phyloP scores from a whole-genome alignment of 2,113 vertebrate genomes.

The Gasterosteus nipponicus region DNA sequence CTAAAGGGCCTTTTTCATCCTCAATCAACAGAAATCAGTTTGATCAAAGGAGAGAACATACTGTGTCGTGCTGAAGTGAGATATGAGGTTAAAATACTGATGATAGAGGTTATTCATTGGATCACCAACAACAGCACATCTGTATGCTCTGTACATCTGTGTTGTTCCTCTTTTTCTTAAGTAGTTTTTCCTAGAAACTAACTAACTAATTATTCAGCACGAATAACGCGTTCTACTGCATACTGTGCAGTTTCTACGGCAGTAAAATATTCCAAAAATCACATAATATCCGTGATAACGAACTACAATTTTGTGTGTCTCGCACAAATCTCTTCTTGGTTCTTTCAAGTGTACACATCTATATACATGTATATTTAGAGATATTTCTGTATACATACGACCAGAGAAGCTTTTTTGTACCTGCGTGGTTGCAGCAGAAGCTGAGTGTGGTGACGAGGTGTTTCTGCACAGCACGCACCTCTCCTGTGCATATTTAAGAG shows the following conservation, averaged over 20 bases:
- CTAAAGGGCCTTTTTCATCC: too few relatives aligned
- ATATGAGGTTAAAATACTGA: not conserved
- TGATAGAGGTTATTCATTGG: not conserved
- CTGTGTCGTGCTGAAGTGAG: not conserved
- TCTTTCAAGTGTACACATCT: not conserved
- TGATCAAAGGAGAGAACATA: not conserved
- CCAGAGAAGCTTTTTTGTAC: not conserved
- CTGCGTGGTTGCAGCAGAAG: not conserved
- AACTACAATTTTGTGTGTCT: not conserved
- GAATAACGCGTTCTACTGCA: not conserved
- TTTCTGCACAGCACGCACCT: not conserved
- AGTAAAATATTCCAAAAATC: not conserved
- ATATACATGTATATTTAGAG: too few relatives aligned
- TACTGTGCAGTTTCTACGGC: not conserved
- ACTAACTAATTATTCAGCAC: not conserved
- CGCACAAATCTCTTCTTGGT: not conserved
- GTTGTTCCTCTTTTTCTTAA: not conserved
- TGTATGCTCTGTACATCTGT: not conserved
- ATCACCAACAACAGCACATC: not conserved
- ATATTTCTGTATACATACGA: not conserved
- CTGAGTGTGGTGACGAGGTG: slow-evolving; percentile 4
- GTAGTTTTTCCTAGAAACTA: not conserved
- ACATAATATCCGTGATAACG: too few relatives aligned
- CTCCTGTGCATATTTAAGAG: slow-evolving; percentile 36
- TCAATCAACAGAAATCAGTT: not conserved